These are phyloP conservation scores for Lottia scabra DNA, from an alignment of 2,888 invertebrate species.

Conservation along the genomic window DNA sequence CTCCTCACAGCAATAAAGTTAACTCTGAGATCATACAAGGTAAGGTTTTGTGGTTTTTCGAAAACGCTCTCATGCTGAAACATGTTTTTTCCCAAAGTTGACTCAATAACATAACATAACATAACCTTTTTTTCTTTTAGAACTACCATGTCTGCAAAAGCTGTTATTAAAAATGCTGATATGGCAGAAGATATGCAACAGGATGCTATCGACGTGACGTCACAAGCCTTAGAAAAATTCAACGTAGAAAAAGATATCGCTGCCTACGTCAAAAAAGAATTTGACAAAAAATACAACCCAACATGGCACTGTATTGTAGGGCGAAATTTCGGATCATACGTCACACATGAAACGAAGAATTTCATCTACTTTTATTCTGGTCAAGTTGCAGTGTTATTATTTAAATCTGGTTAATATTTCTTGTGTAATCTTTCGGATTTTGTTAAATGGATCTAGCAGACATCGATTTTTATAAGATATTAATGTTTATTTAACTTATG, in stretches of 20 bases:
- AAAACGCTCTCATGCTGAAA: too few relatives aligned
- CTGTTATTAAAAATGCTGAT: slow-evolving; percentile 99
- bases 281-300: slow-evolving; percentile 99
- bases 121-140: too few relatives aligned
- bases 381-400: slow-evolving; percentile 97
- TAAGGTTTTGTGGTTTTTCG: too few relatives aligned
- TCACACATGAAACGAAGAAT: slow-evolving; percentile 98
- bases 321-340: slow-evolving; percentile 97
- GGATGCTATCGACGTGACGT: slow-evolving; percentile 98
- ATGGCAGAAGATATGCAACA: slow-evolving; percentile 99
- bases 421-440: too few relatives aligned
- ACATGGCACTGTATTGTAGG: slow-evolving; percentile 99
- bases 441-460: too few relatives aligned
- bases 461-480: too few relatives aligned
- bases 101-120: too few relatives aligned
- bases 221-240: slow-evolving; percentile 97
- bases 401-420: slow-evolving; percentile 91
- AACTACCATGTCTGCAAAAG: slow-evolving; percentile 75
- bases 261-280: slow-evolving; percentile 99
- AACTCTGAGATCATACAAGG: too few relatives aligned
- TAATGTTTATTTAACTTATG: too few relatives aligned
- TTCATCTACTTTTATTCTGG: slow-evolving; percentile 99
- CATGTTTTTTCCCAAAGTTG: too few relatives aligned
- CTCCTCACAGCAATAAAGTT: too few relatives aligned
- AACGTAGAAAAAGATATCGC: slow-evolving; percentile 99